phyloP scores from a whole-genome alignment of 1,140 invertebrate species.

The Grapholita molesta region DNA sequence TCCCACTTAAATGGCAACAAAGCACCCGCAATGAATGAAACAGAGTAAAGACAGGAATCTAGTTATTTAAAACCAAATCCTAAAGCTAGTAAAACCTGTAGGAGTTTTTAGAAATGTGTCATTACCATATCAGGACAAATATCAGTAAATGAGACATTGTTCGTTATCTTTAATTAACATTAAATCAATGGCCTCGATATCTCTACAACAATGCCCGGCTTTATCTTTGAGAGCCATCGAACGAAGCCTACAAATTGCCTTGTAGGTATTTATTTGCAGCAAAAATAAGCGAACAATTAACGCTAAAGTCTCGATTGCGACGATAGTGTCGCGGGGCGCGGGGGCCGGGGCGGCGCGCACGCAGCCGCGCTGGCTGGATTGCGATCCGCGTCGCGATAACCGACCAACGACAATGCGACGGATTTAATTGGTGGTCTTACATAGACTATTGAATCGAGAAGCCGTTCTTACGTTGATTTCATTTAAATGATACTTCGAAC shows the following conservation, averaged over 20 bases:
- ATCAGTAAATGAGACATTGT: conserved; percentile 19
- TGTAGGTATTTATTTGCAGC: conserved; percentile 48
- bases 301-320: conserved; percentile 17
- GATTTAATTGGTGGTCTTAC: conserved; percentile 63
- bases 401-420: conserved; percentile 47
- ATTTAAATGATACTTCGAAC: background rate
- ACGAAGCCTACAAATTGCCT: conserved; percentile 58
- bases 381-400: conserved; percentile 48
- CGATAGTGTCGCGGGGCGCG: background rate
- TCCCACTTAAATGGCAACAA: no score
- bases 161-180: conserved; percentile 48
- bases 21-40: no score
- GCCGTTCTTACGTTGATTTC: conserved; percentile 39
- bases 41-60: no score
- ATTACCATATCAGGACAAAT: background rate
- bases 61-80: no score
- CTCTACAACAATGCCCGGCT: conserved; percentile 42
- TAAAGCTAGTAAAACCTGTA: no score
- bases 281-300: conserved; percentile 59
- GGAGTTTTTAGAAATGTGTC: background rate
- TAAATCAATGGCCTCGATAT: conserved; percentile 48
- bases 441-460: conserved; percentile 38
- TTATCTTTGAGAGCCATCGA: conserved; percentile 51
- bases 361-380: conserved; percentile 26
- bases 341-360: conserved; percentile 18